Evolutionary conservation across 1,140 invertebrate genomes (phyloP).

Genomic region (Nomia melanderi): DNA sequence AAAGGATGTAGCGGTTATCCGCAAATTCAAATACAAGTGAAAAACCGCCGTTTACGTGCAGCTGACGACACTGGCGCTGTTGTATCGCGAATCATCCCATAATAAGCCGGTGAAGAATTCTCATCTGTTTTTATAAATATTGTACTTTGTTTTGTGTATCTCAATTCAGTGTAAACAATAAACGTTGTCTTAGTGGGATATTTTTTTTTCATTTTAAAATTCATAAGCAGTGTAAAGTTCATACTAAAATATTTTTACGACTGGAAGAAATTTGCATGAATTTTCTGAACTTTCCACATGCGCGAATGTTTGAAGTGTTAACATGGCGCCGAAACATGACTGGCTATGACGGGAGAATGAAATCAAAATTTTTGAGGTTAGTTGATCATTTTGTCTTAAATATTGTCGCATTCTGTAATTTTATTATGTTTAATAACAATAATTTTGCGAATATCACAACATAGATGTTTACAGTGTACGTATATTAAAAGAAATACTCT

Average conservation of each 20-base stretch:
- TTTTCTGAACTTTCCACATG: constrained; percentile 62
- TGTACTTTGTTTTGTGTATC: constrained; percentile 45
- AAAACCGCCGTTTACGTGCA: constrained; percentile 35
- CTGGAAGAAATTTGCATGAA: constrained; percentile 35
- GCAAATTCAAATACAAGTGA: constrained; percentile 34
- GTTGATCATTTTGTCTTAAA: constrained; percentile 53
- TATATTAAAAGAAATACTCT: neutral
- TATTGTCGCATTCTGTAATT: constrained; percentile 21
- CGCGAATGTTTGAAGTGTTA: constrained; percentile 71
- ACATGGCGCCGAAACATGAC: constrained; percentile 70
- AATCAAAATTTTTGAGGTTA: constrained; percentile 67
- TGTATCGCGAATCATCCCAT: constrained; percentile 44
- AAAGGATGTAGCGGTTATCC: constrained; percentile 29
- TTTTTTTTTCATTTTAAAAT: constrained; percentile 4
- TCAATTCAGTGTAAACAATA: constrained; percentile 21
- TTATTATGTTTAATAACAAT: constrained; percentile 1
- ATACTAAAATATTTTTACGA: neutral
- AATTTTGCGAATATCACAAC: neutral
- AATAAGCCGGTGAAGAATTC: constrained; percentile 56
- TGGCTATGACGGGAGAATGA: constrained; percentile 61
- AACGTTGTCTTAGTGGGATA: constrained; percentile 5
- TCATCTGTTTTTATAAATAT: constrained; percentile 69
- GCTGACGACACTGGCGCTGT: constrained; percentile 47
- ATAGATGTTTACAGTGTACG: neutral
- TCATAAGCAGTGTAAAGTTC: constrained; percentile 1